phyloP scores from a whole-genome alignment of 2,113 vertebrate species.

The Lamprotornis superbus region DNA sequence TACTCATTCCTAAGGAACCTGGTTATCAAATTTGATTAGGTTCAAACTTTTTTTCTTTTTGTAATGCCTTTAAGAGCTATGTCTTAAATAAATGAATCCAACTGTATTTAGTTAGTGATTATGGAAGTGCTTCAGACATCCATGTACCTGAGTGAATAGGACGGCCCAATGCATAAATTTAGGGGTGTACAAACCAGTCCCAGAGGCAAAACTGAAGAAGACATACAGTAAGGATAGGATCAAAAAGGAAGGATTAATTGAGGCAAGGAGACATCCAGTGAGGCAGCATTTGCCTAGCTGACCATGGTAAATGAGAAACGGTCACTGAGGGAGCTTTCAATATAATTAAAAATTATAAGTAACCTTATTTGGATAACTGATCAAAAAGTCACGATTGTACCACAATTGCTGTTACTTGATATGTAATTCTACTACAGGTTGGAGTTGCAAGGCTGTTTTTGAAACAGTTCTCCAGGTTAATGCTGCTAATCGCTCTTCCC shows the following conservation, averaged over 20 bases:
- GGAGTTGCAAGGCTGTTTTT: neutral
- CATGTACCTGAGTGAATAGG: neutral
- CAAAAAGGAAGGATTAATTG: neutral
- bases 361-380: neutral
- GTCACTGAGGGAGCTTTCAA: neutral
- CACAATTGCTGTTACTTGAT: neutral
- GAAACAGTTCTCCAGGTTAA: neutral
- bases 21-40: neutral
- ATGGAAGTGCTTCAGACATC: neutral
- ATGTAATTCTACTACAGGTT: neutral
- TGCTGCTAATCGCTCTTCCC: neutral
- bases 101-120: neutral
- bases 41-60: neutral
- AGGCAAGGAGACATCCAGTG: neutral
- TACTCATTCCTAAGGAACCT: neutral
- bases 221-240: neutral
- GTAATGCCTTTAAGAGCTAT: neutral
- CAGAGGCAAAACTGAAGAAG: neutral
- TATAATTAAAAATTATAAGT: neutral
- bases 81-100: neutral
- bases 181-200: neutral
- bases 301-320: neutral
- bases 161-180: neutral
- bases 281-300: neutral
- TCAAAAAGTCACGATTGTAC: neutral